Evolutionary conservation across 2,888 invertebrate species (phyloP).

Genomic region (Nysson spinosus): DNA sequence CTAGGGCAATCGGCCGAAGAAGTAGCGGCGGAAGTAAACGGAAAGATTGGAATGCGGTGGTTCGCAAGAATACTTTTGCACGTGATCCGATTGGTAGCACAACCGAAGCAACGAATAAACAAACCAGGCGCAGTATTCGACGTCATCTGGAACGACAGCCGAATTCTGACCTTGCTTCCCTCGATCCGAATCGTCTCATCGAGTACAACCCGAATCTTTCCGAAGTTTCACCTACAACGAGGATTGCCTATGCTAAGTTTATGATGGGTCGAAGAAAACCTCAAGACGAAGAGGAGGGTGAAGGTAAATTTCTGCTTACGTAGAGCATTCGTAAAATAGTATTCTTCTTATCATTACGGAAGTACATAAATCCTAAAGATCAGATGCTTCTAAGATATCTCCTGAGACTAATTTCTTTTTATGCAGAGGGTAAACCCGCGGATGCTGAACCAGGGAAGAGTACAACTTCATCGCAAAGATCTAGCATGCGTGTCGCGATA

Average conservation of each 20-base stretch:
- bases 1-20: conserved; percentile 86
- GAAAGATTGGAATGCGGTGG: conserved; percentile 92
- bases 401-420: neutral
- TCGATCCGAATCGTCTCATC: conserved; percentile 86
- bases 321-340: neutral
- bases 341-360: too few relatives aligned
- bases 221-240: conserved; percentile 86
- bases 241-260: conserved; percentile 92
- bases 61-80: conserved; percentile 83
- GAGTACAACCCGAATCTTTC: conserved; percentile 90
- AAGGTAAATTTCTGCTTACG: conserved; percentile 14
- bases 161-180: conserved; percentile 80
- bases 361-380: too few relatives aligned
- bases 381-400: too few relatives aligned
- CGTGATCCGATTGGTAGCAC: conserved; percentile 89
- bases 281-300: neutral
- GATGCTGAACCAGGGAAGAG: conserved; percentile 20
- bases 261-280: conserved; percentile 84
- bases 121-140: conserved; percentile 85
- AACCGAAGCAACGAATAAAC: conserved; percentile 82
- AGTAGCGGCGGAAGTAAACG: conserved; percentile 80
- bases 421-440: neutral
- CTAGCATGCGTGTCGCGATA: conserved; percentile 50
- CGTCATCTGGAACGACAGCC: conserved; percentile 85
- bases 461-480: conserved; percentile 34